Evolutionary conservation across 2,113 vertebrate genomes (phyloP).

Genomic region (crab-eating macaque (Macaca fascicularis)): DNA sequence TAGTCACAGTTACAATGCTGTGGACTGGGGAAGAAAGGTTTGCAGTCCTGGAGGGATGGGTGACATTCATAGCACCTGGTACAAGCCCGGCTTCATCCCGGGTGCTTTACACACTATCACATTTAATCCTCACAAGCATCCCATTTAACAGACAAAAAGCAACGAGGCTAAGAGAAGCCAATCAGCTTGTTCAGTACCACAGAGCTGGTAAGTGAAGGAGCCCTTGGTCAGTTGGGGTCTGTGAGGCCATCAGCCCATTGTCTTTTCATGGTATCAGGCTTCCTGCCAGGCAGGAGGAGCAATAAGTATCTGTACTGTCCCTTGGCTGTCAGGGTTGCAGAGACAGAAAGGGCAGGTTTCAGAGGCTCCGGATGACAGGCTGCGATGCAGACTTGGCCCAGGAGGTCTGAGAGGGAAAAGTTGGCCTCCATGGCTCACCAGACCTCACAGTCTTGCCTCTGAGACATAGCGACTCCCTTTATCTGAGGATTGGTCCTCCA

Average conservation of each 20-base stretch:
- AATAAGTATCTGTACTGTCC: rapidly evolving
- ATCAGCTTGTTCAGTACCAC: background rate
- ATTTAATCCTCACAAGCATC: background rate
- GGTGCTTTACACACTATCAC: background rate
- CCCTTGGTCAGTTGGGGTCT: rapidly evolving
- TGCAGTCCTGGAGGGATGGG: too few species aligned
- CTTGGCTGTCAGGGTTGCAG: background rate
- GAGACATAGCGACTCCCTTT: background rate
- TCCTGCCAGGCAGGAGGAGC: background rate
- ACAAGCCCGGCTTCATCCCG: background rate
- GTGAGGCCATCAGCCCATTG: background rate
- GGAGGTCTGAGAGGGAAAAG: background rate
- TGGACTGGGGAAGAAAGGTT: background rate
- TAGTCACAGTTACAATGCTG: rapidly evolving
- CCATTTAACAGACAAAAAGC: background rate
- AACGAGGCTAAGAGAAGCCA: background rate
- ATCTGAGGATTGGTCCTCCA: too few species aligned
- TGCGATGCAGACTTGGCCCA: background rate
- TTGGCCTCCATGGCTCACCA: background rate
- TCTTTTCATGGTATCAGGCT: background rate
- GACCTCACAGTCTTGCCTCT: background rate
- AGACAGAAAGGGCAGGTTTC: background rate
- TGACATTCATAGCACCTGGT: rapidly evolving
- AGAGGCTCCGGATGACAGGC: background rate
- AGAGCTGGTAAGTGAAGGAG: background rate